Evolutionary conservation across 2,113 vertebrate species (phyloP), one percentile per base, ranked within the genome.

Genomic region (Rattus rattus): DNA sequence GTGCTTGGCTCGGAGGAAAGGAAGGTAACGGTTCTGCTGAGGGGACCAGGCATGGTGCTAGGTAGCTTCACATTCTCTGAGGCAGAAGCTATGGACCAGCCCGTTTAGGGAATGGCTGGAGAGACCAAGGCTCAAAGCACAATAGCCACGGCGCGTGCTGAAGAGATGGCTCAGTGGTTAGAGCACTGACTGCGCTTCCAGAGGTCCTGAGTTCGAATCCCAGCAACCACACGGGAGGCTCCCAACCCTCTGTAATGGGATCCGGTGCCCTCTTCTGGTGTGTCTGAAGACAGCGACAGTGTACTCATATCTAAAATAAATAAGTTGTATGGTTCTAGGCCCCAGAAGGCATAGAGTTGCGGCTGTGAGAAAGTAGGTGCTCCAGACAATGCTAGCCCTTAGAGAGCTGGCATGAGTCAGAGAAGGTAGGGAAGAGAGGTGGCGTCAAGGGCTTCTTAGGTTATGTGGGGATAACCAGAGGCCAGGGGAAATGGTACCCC

Each of bases 21-120:
- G 6, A 67, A 26, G 72, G 72, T 4, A 65, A 2, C 9, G 9
- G 1, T 10, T 0, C 30, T 11, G 52, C 61, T 0, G 0, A 65
- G 86, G 43, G 24, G 30, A 28, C 76, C 8, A 0, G 63, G 36
- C 10, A 1, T 26, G 0, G 36, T 5, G 2, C 86, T 36, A 33
- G 54, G 26, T 13, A 49, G 12, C 73, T 24, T 52, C 36, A n/a
- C 7, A 2, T 9, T 7, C 79, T 73, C 61, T 17, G 33, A 65
- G 59, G 13, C 5, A 1, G 89, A 90, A 22, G 19, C 69, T 49
- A 0, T 0, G 22, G 56, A 7, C 17, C 1, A 30, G 28, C 54
- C 91, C 65, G 11, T 56, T 33, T 54, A 4, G 0, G 1, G 12
- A 28, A 24, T 9, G 36, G 56, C 49, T 2, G 47, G 28, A 69